Evolutionary conservation across 2,888 invertebrate species (phyloP).

Genomic region (Lithosia quadra): DNA sequence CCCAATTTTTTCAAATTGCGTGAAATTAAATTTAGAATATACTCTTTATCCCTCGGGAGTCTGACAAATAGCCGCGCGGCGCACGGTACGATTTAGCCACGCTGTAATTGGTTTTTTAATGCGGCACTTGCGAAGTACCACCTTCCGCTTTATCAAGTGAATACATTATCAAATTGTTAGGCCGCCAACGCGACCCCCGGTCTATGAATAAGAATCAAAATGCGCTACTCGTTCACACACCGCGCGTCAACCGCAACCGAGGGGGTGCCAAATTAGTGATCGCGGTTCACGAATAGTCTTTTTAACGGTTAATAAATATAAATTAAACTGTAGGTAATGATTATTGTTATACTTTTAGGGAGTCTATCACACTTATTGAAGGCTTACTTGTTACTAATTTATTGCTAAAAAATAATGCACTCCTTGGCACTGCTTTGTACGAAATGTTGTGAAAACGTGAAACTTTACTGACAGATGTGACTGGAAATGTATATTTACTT

Average conservation of each 20-base stretch:
- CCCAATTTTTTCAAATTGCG: slow-evolving; percentile 83
- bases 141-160: slow-evolving; percentile 86
- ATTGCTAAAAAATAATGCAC: not conserved
- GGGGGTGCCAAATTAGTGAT: slow-evolving; percentile 82
- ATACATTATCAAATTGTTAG: slow-evolving; percentile 87
- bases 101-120: slow-evolving; percentile 87
- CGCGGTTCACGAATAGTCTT: slow-evolving; percentile 67
- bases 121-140: slow-evolving; percentile 83
- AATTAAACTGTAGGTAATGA: slow-evolving; percentile 74
- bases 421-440: not conserved
- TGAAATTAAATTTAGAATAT: slow-evolving; percentile 87
- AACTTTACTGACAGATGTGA: too few species aligned
- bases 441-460: too few species aligned
- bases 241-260: slow-evolving; percentile 60
- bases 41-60: slow-evolving; percentile 83
- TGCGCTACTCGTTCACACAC: slow-evolving; percentile 72
- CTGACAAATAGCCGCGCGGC: slow-evolving; percentile 84
- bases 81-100: slow-evolving; percentile 80
- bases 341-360: slow-evolving; percentile 60
- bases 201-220: slow-evolving; percentile 85
- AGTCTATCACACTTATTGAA: slow-evolving; percentile 2
- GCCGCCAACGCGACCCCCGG: slow-evolving; percentile 72
- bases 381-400: not conserved
- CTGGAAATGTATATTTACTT: not conserved
- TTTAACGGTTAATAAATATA: slow-evolving; percentile 81